Evolutionary conservation across 2,888 invertebrate genomes (phyloP).

Genomic region (Tetranychus piercei): DNA sequence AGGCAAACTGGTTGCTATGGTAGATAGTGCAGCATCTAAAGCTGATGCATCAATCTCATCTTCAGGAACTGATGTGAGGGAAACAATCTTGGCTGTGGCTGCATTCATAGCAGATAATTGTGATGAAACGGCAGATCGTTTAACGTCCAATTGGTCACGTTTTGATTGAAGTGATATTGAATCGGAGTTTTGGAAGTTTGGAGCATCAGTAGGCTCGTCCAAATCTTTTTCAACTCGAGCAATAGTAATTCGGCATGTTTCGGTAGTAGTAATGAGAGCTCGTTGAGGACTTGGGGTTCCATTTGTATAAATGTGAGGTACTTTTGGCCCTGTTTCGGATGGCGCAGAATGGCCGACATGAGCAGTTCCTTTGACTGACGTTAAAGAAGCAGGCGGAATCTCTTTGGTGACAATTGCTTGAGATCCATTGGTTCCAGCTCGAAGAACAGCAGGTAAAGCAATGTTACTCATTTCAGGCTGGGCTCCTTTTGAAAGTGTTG

Average conservation of each 20-base stretch:
- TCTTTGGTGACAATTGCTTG: constrained; percentile 39
- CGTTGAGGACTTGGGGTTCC: constrained; percentile 67
- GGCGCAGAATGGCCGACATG: constrained; percentile 67
- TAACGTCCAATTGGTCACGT: constrained; percentile 76
- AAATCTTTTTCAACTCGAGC: constrained; percentile 64
- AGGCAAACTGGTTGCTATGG: constrained; percentile 85
- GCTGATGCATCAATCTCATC: constrained; percentile 68
- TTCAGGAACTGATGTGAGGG: constrained; percentile 49
- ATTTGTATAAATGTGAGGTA: constrained; percentile 64
- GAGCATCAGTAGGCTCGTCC: constrained; percentile 42
- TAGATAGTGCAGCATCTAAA: constrained; percentile 88
- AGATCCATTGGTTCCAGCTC: constrained; percentile 15
- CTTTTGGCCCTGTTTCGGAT: constrained; percentile 43
- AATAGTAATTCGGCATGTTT: constrained; percentile 68
- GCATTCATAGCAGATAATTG: constrained; percentile 98
- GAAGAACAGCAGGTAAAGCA: constrained; percentile 21
- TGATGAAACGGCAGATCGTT: constrained; percentile 84
- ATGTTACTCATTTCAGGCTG: constrained; percentile 10
- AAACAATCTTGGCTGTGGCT: constrained; percentile 90
- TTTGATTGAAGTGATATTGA: constrained; percentile 75
- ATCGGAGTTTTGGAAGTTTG: constrained; percentile 54
- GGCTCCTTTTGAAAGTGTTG: constrained; percentile 23
- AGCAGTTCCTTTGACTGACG: constrained; percentile 72
- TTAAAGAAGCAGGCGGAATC: constrained; percentile 72
- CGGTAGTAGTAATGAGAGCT: constrained; percentile 74